These are phyloP conservation scores for Palythoa grandis DNA, from an alignment of 92 coral and sea anemone genomes.

Conservation along the genomic window DNA sequence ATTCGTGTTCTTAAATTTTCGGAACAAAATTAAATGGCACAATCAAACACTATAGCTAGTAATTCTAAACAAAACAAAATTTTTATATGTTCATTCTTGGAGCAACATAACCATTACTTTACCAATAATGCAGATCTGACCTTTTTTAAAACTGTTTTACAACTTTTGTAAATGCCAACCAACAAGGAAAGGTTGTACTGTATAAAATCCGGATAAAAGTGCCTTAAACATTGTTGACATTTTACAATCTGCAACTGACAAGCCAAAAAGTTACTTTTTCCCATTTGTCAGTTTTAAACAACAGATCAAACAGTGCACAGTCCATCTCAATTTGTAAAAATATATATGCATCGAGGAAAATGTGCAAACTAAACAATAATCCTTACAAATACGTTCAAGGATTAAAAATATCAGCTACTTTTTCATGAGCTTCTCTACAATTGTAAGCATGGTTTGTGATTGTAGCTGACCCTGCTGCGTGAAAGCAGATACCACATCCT, in stretches of 20 bases:
- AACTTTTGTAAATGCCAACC: not conserved
- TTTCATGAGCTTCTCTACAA: not conserved
- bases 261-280: not conserved
- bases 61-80: too few species aligned
- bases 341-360: slow-evolving; percentile 3
- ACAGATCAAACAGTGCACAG: not conserved
- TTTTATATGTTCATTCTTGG: not conserved
- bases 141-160: not conserved
- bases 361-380: too few species aligned
- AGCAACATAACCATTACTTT: not conserved
- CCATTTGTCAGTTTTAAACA: not conserved
- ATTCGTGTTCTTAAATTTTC: too few species aligned
- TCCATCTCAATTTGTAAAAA: too few species aligned
- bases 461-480: not conserved
- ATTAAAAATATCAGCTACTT: too few species aligned
- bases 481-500: too few species aligned
- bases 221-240: too few species aligned
- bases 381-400: too few species aligned
- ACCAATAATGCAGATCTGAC: not conserved
- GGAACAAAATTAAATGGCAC: too few species aligned
- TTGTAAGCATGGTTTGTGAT: slow-evolving; percentile 5
- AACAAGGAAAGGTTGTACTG: not conserved
- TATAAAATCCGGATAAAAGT: not conserved
- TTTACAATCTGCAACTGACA: not conserved
- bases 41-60: not conserved